These are phyloP conservation scores for Calameuta filiformis DNA, from an alignment of 2,888 invertebrate species.

Conservation along the genomic window DNA sequence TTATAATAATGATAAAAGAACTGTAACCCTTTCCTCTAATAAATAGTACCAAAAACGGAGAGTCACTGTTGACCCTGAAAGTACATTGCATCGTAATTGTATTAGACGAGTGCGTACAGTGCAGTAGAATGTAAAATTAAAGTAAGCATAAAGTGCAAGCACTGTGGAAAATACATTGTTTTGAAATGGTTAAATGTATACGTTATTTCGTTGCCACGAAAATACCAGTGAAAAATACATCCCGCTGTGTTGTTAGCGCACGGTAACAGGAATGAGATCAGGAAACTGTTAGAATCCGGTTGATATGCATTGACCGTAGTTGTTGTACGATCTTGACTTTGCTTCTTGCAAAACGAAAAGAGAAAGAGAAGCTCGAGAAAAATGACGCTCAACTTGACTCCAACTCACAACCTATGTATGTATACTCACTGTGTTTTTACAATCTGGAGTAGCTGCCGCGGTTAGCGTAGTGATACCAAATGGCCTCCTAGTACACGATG, in stretches of 20 bases:
- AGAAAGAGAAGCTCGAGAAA: constrained; percentile 22
- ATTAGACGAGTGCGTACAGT: not conserved
- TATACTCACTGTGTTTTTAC: not conserved
- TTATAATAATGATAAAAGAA: not conserved
- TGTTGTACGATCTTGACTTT: constrained; percentile 45
- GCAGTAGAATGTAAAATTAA: not conserved
- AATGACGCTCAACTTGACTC: constrained; percentile 47
- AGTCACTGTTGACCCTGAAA: not conserved
- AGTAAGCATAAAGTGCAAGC: not conserved
- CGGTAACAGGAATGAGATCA: not conserved
- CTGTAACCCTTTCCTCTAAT: not conserved
- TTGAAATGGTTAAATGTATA: not conserved
- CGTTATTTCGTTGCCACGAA: not conserved
- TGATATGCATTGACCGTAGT: constrained; percentile 29
- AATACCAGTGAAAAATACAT: not conserved
- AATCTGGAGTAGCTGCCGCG: not conserved
- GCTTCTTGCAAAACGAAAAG: constrained; percentile 18
- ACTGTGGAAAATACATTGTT: not conserved
- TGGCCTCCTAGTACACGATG: not conserved
- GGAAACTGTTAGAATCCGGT: not conserved
- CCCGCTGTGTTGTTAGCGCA: not conserved
- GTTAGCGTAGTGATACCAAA: not conserved
- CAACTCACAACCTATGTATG: not conserved
- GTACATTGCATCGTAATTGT: not conserved
- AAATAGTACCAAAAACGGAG: not conserved